Evolutionary conservation across 2,888 invertebrate species (phyloP), one percentile per base, ranked within the genome.

Genomic region (Biston stratarius): DNA sequence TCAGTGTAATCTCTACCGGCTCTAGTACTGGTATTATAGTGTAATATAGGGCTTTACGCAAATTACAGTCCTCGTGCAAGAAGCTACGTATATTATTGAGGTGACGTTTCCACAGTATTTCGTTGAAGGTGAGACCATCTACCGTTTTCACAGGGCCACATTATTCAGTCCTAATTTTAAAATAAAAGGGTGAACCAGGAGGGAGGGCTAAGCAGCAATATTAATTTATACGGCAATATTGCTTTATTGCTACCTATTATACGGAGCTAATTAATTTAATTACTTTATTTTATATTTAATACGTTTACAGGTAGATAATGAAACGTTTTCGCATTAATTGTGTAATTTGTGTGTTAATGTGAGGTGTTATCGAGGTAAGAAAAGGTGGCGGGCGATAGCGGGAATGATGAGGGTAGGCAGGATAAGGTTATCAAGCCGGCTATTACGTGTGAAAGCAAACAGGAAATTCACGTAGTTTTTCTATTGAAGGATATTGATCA

Each of bases 221-320:
- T 74, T 72, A 67, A 72, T 74, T 71, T 66, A 71, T 64, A 66
- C 59, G 66, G 66, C 71, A 64, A 69, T 72, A 74, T 72, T 72
- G 67, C 69, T 72, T 69, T 69, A 72, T 72, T 66, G 67, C 59
- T 52, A 59, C 63, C 69, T 64, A 65, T 64, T 67, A 49, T 66
- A 62, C 64, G 48, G 40, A 45, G 67, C 69, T 71, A 66, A 74
- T 74, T 70, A 71, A 69, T 24, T 61, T 71, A 69, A 74, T 72
- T 72, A 69, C 72, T 74, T 72, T 67, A 72, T 69, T 74, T 69
- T 67, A 72, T 64, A 66, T 69, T 70, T 68, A 64, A 67, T 71
- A 64, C 67, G 53, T 68, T 64, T 63, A 68, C 59, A 56, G 63
- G 47, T 56, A 56, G 63, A 40, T 69, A 72, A 72, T 69, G 66